Evolutionary conservation across 2,113 vertebrate genomes (phyloP).

Genomic region (Halcyon senegalensis): DNA sequence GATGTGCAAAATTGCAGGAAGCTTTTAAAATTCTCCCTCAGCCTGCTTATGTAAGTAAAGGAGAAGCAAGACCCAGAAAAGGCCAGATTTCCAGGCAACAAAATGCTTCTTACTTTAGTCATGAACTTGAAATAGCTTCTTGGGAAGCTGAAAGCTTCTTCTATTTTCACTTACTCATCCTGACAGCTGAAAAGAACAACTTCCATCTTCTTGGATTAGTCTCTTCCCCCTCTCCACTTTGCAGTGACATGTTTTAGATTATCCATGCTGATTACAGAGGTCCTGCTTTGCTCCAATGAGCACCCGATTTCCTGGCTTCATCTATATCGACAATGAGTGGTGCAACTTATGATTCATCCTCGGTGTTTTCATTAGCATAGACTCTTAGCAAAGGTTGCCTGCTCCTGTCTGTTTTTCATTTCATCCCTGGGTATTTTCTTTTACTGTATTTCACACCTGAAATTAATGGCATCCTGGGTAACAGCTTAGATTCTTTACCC

Average conservation of each 20-base stretch:
- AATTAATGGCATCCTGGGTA: not conserved
- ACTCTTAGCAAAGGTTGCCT: not conserved
- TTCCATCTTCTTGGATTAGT: not conserved
- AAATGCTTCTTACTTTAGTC: not conserved
- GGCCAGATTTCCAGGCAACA: not conserved
- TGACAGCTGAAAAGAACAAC: not conserved
- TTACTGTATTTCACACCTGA: not conserved
- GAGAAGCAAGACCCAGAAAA: not conserved
- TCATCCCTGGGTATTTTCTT: not conserved
- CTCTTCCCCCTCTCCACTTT: not conserved
- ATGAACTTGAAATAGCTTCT: not conserved
- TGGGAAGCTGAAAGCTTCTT: not conserved
- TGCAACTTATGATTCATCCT: not conserved
- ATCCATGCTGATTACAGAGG: not conserved
- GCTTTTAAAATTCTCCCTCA: not conserved
- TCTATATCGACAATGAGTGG: not conserved
- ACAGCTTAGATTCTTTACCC: not conserved
- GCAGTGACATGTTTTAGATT: not conserved
- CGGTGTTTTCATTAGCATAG: not conserved
- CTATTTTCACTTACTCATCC: constrained; percentile 9
- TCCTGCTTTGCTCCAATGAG: not conserved
- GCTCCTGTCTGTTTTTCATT: not conserved
- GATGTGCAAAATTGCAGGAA: not conserved
- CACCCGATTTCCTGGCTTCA: not conserved
- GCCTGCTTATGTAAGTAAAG: not conserved